phyloP scores from a whole-genome alignment of 2,797 vertebrate species.

The Eupleurogrammus muticus region DNA sequence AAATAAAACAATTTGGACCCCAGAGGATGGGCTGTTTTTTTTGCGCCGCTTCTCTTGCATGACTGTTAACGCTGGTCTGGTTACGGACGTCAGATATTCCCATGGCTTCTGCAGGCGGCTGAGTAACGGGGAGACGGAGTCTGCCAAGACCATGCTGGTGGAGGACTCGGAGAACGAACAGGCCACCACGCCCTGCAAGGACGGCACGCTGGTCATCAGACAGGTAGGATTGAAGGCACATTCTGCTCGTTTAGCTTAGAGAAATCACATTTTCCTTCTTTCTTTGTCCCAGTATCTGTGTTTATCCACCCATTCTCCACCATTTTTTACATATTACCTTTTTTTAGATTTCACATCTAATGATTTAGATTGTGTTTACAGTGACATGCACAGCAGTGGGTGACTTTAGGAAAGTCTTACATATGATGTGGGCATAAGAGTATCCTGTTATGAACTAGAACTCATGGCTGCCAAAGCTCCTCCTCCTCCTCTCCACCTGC shows the following conservation, averaged over 20 bases:
- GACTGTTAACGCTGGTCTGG: slow-evolving; percentile 54
- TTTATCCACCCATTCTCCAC: slow-evolving; percentile 18
- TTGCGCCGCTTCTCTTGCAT: slow-evolving; percentile 48
- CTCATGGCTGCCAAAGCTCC: slow-evolving; percentile 15
- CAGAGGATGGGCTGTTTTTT: background rate
- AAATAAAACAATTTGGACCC: background rate
- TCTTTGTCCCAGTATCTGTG: slow-evolving; percentile 1
- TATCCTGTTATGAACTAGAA: background rate
- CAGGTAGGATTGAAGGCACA: slow-evolving; percentile 85
- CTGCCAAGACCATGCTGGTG: slow-evolving; percentile 95
- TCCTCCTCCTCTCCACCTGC: slow-evolving; percentile 43
- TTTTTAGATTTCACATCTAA: slow-evolving; percentile 12
- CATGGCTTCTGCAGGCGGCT: slow-evolving; percentile 83
- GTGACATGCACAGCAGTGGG: background rate
- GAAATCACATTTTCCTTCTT: background rate
- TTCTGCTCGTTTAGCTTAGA: background rate
- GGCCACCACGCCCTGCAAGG: slow-evolving; percentile 92
- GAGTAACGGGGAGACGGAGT: slow-evolving; percentile 96
- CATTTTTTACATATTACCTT: slow-evolving; percentile 14
- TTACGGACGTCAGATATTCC: slow-evolving; percentile 61
- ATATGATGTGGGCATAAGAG: background rate
- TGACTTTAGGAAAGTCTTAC: background rate
- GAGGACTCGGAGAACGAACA: slow-evolving; percentile 94
- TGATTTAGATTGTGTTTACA: slow-evolving; percentile 11
- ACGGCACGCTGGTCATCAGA: slow-evolving; percentile 95